Evolutionary conservation across 2,113 vertebrate genomes (phyloP).

Genomic region (Martes martes): DNA sequence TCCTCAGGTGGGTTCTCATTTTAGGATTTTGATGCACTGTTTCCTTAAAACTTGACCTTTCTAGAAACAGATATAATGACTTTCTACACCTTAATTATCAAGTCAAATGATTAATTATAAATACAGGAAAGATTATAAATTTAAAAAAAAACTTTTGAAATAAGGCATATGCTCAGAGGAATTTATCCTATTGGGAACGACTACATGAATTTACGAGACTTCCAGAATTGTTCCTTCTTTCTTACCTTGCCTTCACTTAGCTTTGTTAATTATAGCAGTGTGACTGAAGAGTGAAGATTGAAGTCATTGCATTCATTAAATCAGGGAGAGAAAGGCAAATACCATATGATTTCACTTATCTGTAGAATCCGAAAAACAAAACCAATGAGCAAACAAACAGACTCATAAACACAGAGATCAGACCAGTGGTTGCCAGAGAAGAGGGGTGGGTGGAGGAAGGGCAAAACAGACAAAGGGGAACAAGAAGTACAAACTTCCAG

Average conservation of each 20-base stretch:
- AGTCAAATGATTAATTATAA: background rate
- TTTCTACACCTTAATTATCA: background rate
- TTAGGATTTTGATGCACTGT: background rate
- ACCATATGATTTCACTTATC: background rate
- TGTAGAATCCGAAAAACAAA: background rate
- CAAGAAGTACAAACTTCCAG: background rate
- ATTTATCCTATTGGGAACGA: background rate
- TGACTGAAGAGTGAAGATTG: background rate
- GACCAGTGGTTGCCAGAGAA: background rate
- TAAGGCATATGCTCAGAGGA: background rate
- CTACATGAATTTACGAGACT: background rate
- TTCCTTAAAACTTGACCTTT: constrained; percentile 2
- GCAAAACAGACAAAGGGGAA: background rate
- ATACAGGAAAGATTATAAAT: background rate
- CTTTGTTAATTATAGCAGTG: background rate
- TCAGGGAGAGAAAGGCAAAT: background rate
- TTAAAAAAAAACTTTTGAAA: background rate
- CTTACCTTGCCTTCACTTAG: background rate
- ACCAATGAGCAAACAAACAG: background rate
- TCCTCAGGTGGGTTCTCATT: background rate
- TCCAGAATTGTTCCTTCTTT: background rate
- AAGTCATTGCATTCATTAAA: background rate
- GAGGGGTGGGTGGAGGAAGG: background rate
- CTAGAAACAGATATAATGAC: background rate
- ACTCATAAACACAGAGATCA: background rate